These are phyloP conservation scores for Lophius piscatorius DNA, from an alignment of 2,113 vertebrate species.

Conservation along the genomic window DNA sequence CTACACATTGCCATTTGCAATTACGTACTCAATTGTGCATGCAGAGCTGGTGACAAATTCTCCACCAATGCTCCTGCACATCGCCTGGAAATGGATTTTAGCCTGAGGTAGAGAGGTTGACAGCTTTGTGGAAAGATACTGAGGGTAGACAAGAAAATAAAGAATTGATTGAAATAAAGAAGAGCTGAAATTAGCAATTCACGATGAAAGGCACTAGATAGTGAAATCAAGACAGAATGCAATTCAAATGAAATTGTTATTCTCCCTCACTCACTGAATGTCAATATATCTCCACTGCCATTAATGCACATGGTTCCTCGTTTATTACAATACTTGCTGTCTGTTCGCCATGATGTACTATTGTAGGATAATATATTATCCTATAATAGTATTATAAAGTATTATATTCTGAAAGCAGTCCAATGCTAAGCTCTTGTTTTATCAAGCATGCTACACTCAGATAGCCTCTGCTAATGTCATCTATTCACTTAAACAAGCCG, in stretches of 20 bases:
- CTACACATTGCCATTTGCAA: background rate
- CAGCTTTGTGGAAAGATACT: constrained; percentile 34
- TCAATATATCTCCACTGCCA: constrained; percentile 3
- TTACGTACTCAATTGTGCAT: too few species aligned
- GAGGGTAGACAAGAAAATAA: constrained; percentile 19
- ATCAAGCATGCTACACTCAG: constrained; percentile 4
- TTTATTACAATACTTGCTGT: background rate
- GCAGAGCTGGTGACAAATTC: constrained; percentile 49
- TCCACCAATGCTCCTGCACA: constrained; percentile 26
- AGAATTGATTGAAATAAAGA: background rate
- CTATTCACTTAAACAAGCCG: background rate
- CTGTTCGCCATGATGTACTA: background rate
- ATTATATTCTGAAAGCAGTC: background rate
- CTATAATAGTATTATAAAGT: background rate
- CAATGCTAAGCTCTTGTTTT: constrained; percentile 1
- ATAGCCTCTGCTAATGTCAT: background rate
- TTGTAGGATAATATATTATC: background rate
- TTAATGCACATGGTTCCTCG: background rate
- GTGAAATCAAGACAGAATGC: constrained; percentile 10
- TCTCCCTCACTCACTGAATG: background rate
- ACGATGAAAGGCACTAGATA: constrained; percentile 6
- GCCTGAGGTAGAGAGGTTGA: constrained; percentile 38
- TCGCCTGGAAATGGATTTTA: constrained; percentile 53
- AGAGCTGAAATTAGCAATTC: background rate
- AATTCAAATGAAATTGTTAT: background rate